Percentiles rank a stretch among this genome's conserved stretches.
Evolutionary conservation across 1,140 invertebrate species (phyloP).

Genomic region (Proctacanthus coquilletti): DNA sequence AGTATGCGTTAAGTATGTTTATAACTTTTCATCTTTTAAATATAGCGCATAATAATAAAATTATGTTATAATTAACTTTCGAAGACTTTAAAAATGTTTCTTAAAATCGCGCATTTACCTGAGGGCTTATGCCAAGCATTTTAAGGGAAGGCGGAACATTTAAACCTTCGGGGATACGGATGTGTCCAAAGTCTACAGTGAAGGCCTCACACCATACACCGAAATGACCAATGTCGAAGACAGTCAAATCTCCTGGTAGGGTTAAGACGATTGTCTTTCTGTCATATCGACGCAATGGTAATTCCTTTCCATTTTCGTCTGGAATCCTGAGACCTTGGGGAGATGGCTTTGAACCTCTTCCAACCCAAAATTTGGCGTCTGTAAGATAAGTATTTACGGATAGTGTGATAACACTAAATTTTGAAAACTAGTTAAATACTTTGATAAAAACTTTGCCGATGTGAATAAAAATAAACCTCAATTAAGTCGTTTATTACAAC

Average conservation of each 20-base stretch:
- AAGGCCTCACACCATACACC: constrained; percentile 80
- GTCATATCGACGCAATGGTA: constrained; percentile 62
- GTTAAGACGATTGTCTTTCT: constrained; percentile 75
- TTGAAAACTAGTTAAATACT: no score
- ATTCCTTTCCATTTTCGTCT: constrained; percentile 74
- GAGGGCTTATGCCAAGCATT: constrained; percentile 83
- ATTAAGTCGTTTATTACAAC: no score
- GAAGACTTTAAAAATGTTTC: no score
- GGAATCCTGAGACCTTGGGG: constrained; percentile 66
- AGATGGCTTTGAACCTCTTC: constrained; percentile 55
- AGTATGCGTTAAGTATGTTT: no score
- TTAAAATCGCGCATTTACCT: constrained; percentile 47
- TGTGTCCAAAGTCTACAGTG: constrained; percentile 78
- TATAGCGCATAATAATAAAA: no score
- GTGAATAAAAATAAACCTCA: no score
- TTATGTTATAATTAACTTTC: no score
- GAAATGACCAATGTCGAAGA: constrained; percentile 73
- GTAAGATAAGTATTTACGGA: no score
- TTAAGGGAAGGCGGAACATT: constrained; percentile 81
- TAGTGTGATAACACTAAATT: no score
- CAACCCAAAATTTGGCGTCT: constrained; percentile 89
- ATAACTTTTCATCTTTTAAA: no score
- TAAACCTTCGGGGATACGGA: constrained; percentile 51
- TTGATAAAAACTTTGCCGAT: no score
- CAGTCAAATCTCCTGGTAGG: constrained; percentile 59